Base-by-base conservation (phyloP, 37 sponge, comb jelly and placozoan genomes). In the Axinella damicornis region DNA sequence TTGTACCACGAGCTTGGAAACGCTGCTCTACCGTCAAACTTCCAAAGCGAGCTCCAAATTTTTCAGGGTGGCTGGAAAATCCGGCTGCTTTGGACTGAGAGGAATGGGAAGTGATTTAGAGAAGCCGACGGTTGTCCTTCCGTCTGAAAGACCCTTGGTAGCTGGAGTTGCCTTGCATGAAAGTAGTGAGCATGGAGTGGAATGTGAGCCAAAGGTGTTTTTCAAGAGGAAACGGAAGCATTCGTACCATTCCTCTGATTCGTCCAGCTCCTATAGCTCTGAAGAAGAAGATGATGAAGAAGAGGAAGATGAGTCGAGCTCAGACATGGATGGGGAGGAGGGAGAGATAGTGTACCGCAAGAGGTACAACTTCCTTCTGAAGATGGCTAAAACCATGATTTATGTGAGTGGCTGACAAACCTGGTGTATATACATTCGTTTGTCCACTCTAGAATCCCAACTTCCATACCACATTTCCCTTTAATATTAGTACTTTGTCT, bases 1-100 rank as follows among this genome's bases (percentile, higher is more conserved):
- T 36, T 89, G 90, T 54, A 83, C 63, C 53, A 89, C 90, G n/a
- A 89, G 90, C 31, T 65, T 89, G 33, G 90, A 89, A 71, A 89
- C 90, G 34, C 74, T 89, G 17, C 85, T 89, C 25, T 89, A 89
- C 59, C 33, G 90, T 27, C 90, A 89, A 60, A 86, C 87, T 9
- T 79, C 80, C 24, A 79, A 79, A 15, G 62, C 63, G 20, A 74
- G 46, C 41, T 83, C 90, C 34, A 89, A 89, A 56, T 89, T 89
- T 78, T 30, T 78, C 33, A 34, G 90, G 63, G 90, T 89, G 18
- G 21, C 72, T 33, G 90, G 90, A 17, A 89, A 83, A 80, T 61
- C 71, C 65, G 90, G 90, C 20, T 89, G 90, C 74, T 89, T 89
- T 73, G 77, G 85, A 16, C 61, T 85, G 22, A 36, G 65, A 31